Percentiles rank a stretch among this genome's conserved stretches.
phyloP scores from a whole-genome alignment of 2,113 vertebrate genomes.

The Leptodactylus fuscus region DNA sequence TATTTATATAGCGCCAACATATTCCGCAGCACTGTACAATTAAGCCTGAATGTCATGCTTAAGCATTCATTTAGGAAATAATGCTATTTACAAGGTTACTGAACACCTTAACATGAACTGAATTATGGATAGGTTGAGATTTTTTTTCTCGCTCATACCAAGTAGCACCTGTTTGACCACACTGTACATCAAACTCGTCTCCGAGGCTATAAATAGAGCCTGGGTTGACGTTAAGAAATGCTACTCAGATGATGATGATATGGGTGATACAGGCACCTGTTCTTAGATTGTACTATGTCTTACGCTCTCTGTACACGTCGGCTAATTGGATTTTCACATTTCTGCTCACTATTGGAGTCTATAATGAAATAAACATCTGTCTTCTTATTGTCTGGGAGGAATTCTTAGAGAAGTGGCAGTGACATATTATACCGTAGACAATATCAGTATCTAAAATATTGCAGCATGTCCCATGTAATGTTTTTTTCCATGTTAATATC shows the following conservation, averaged over 20 bases:
- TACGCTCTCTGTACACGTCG: rapidly evolving
- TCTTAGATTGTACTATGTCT: background rate
- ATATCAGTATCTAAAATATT: too few species aligned
- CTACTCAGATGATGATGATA: conserved; percentile 63
- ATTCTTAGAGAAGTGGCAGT: too few species aligned
- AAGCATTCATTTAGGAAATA: background rate
- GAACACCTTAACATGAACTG: background rate
- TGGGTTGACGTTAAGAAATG: conserved; percentile 72
- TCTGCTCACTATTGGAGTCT: background rate
- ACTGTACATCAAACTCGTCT: conserved; percentile 21
- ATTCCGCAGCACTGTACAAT: too few species aligned
- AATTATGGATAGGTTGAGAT: conserved; percentile 25
- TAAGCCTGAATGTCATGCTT: too few species aligned
- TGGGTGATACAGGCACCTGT: conserved; percentile 58
- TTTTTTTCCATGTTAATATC: too few species aligned
- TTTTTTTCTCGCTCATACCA: background rate
- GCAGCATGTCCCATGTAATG: too few species aligned
- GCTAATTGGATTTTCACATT: conserved; percentile 5
- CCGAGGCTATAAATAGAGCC: conserved; percentile 74
- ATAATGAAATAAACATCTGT: background rate
- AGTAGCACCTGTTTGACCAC: conserved; percentile 34
- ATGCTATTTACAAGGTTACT: background rate
- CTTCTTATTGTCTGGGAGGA: background rate
- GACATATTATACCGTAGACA: too few species aligned
- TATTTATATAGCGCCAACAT: too few species aligned